Base-by-base conservation (phyloP, 2,113 vertebrate species). In the Peucedramus taeniatus region DNA sequence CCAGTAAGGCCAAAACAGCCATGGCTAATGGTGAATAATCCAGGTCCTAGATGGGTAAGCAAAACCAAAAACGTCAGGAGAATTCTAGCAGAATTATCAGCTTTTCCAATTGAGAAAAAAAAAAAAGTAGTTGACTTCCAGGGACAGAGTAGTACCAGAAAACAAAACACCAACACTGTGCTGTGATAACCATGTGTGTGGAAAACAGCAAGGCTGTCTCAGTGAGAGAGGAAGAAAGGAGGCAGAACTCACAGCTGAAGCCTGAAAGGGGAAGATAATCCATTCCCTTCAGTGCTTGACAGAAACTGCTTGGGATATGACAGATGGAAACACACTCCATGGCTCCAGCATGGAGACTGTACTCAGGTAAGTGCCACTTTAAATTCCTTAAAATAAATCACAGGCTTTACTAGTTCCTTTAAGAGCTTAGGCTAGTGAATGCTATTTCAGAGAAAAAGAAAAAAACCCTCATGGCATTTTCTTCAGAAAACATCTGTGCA, bases 401-500 rank as follows among this genome's bases (percentile, higher is more conserved):
- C 37, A 44, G 30, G 11, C 26, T 53, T 57, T 27, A 22, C 31
- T 21, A 17, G 39, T 3, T 83, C 21, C 61, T 89, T 64, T 10
- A 30, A 22, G 33, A 69, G 14, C 15, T 44, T 39, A 47, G 13
- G 7, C 37, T 9, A 56, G 15, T 30, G 11, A 76, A 72, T 12
- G 35, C 19, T 44, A 56, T 47, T 69, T 28, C 60, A 69, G 27
- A 69, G 30, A 56, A 83, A 23, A 39, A 3, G 2, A 16, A 33
- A 60, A 65, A 51, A 56, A 31, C 4, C 11, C 27, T 10, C 35
- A 33, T 21, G 11, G 3, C 28, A 31, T n/a, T 54, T 33, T 60
- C 42, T 76, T 15, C 0, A 5, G 59, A 30, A 69, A 88, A 23
- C 0, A 2, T 5, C 70, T 28, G 15, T 5, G 6, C 30, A 35